These are phyloP conservation scores for Argyrosomus regius DNA, from an alignment of 2,797 vertebrate genomes.

Conservation along the genomic window DNA sequence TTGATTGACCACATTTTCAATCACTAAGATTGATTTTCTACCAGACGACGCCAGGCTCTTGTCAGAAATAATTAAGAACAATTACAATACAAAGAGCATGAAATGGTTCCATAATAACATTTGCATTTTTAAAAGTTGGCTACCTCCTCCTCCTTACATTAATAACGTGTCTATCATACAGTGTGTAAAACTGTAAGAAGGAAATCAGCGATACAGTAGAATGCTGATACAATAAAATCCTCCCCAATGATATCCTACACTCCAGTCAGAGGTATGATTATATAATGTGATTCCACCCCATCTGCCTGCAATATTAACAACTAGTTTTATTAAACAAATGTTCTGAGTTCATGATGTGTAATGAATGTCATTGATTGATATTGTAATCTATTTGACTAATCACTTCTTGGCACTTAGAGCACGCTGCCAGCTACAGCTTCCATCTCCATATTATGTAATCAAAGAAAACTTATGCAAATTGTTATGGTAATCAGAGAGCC, in stretches of 20 bases:
- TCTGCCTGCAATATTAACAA: slow-evolving; percentile 37
- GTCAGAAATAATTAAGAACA: slow-evolving; percentile 44
- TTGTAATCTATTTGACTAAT: slow-evolving; percentile 66
- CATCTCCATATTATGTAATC: slow-evolving; percentile 66
- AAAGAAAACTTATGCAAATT: slow-evolving; percentile 69
- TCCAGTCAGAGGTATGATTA: slow-evolving; percentile 21
- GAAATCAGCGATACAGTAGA: slow-evolving; percentile 15
- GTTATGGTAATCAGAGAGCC: slow-evolving; percentile 65
- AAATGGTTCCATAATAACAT: slow-evolving; percentile 42
- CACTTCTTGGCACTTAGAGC: slow-evolving; percentile 53
- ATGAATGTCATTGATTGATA: slow-evolving; percentile 67
- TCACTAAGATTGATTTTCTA: background rate
- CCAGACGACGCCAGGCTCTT: slow-evolving; percentile 12
- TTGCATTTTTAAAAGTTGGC: slow-evolving; percentile 37
- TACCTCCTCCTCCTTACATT: background rate
- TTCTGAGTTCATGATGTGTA: slow-evolving; percentile 49
- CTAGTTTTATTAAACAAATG: slow-evolving; percentile 49
- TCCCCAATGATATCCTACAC: background rate
- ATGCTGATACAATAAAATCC: slow-evolving; percentile 13
- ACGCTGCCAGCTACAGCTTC: slow-evolving; percentile 37
- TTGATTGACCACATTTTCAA: background rate
- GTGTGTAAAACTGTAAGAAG: slow-evolving; percentile 5
- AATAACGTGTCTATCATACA: slow-evolving; percentile 3
- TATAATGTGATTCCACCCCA: slow-evolving; percentile 7
- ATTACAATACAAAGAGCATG: slow-evolving; percentile 35